Base-by-base conservation (phyloP, 2,888 invertebrate genomes). In the Agriopis leucophaearia region DNA sequence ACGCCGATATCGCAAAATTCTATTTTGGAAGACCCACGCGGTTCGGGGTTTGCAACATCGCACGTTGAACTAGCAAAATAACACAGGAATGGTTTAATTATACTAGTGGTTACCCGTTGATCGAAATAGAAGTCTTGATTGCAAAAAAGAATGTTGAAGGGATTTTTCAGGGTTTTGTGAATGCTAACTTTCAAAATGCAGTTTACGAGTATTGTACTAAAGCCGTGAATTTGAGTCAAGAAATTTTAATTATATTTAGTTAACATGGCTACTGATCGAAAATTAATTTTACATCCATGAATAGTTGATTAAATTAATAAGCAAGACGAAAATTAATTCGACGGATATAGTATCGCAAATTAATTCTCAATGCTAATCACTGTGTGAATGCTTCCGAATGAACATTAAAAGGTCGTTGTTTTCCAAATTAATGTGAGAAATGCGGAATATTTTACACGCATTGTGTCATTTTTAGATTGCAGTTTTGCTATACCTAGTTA, bases 1-100 rank as follows among this genome's bases (percentile, higher is more conserved):
- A 70, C 64, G 71, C 74, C 72, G 64, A 69, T 68, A 69, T 70
- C 72, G 71, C 74, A 27, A 40, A 76, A 72, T 77, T 83, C 83
- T 86, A 85, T 86, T 87, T 87, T 74, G 78, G 78, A 78, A 80
- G 78, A 80, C 87, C 86, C 81, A 84, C 86, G 83, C 81, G 79
- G 74, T 74, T 73, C 62, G 71, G 64, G 58, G 71, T 74, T 69
- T 59, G 63, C 56, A 58, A 73, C 65, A 69, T 70, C 69, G 70
- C 66, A 64, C 69, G 59, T 63, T 66, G 66, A 73, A 67, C 69
- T 63, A 58, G 27, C 56, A 44, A 18, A 59, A 59, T 13, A 35
- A 44, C 55, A 15, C 8, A 27, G 40, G 27, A 51, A 48, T 44
- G 38, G 10, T 58, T 51, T 59, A 59, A 51, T 60, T 50, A 50